phyloP scores from a whole-genome alignment of 2,888 invertebrate genomes.

The Eucera pruinosa region DNA sequence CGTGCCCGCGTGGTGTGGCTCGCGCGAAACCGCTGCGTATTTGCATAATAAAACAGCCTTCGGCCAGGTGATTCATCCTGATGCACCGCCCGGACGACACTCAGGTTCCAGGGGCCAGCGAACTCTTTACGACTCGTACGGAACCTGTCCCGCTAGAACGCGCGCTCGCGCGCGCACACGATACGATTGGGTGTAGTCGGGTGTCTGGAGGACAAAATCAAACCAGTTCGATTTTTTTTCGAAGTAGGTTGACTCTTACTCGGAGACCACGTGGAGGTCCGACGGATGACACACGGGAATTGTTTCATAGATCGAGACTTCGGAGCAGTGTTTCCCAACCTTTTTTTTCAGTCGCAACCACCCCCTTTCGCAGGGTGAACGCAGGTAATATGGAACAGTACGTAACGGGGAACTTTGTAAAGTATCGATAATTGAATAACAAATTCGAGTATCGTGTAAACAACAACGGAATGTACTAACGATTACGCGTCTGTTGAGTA shows the following conservation, averaged over 20 bases:
- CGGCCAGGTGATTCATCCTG: conserved; percentile 77
- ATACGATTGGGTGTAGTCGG: neutral
- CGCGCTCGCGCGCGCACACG: neutral
- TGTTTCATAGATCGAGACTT: neutral
- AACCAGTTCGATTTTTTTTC: conserved; percentile 51
- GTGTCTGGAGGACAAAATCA: conserved; percentile 44
- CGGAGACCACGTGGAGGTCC: neutral
- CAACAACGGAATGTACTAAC: too few species aligned
- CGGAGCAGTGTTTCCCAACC: too few species aligned
- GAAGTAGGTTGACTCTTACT: conserved; percentile 8
- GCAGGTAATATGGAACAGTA: too few species aligned
- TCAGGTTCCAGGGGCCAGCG: conserved; percentile 72
- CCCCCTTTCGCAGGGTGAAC: too few species aligned
- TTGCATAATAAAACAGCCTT: conserved; percentile 81
- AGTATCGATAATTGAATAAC: too few species aligned
- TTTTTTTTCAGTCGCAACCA: too few species aligned
- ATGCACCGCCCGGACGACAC: conserved; percentile 69
- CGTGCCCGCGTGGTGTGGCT: conserved; percentile 54
- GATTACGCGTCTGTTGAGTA: too few species aligned
- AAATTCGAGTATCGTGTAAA: too few species aligned
- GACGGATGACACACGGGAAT: neutral
- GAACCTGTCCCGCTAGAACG: conserved; percentile 71
- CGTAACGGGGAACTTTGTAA: too few species aligned
- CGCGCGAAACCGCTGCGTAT: conserved; percentile 74
- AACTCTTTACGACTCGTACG: conserved; percentile 74